Evolutionary conservation across 2,113 vertebrate genomes (phyloP).

Genomic region (Vicugna pacos): DNA sequence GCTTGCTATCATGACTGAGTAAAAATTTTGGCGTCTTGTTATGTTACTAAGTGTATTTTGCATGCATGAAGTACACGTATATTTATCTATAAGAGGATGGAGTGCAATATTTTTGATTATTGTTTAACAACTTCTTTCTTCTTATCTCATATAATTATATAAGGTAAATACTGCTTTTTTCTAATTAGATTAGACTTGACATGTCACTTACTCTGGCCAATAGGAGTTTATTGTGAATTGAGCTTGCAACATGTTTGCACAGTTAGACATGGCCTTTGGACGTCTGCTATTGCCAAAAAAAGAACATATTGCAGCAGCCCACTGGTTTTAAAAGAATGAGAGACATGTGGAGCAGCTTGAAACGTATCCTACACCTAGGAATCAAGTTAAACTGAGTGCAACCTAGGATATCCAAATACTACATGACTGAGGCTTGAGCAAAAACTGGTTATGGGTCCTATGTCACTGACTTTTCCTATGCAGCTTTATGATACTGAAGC

Average conservation of each 20-base stretch:
- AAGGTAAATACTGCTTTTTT: neutral
- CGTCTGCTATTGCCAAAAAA: neutral
- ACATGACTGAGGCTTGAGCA: neutral
- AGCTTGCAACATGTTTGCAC: neutral
- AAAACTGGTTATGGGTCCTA: neutral
- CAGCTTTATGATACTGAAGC: neutral
- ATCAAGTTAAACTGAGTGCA: neutral
- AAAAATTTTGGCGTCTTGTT: neutral
- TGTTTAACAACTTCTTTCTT: neutral
- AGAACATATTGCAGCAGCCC: neutral
- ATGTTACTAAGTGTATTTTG: neutral
- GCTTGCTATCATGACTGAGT: neutral
- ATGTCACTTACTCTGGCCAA: neutral
- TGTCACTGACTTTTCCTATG: neutral
- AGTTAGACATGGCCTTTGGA: neutral
- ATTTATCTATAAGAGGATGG: neutral
- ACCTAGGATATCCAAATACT: neutral
- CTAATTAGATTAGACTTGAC: neutral
- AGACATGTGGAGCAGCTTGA: neutral
- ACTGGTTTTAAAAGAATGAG: neutral
- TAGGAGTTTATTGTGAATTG: neutral
- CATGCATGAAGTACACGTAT: neutral
- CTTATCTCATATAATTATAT: neutral
- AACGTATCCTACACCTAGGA: neutral
- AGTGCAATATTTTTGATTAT: neutral